phyloP scores from a whole-genome alignment of 2,797 vertebrate genomes.

The Falco concolor region DNA sequence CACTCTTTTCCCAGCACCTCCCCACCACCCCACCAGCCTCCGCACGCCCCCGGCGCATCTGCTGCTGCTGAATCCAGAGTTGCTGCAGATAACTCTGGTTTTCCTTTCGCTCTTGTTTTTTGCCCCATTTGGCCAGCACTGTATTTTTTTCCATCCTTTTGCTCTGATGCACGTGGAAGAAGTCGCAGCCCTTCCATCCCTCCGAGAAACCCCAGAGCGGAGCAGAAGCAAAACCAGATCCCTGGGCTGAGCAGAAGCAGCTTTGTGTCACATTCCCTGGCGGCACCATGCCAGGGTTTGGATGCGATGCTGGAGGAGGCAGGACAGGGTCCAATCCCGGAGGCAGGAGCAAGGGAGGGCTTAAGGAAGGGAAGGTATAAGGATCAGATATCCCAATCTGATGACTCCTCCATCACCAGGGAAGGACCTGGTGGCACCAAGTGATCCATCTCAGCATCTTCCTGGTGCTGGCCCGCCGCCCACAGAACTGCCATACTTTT shows the following conservation, averaged over 20 bases:
- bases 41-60: not conserved
- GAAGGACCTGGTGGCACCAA: not conserved
- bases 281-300: not conserved
- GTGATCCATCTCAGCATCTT: not conserved
- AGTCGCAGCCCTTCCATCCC: not conserved
- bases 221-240: not conserved
- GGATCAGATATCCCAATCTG: fast-evolving
- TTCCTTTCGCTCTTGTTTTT: not conserved
- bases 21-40: not conserved
- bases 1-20: not conserved
- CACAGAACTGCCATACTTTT: fast-evolving
- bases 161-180: not conserved
- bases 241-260: not conserved
- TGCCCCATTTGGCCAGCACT: not conserved
- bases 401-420: not conserved
- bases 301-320: not conserved
- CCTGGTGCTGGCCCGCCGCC: not conserved
- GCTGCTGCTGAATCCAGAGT: not conserved
- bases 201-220: not conserved
- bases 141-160: fast-evolving
- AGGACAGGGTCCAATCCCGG: fast-evolving
- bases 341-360: not conserved
- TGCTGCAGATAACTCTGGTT: not conserved
- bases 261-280: not conserved
- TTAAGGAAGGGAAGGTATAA: not conserved